phyloP scores from a whole-genome alignment of 2,888 invertebrate genomes.

The Polyommatus iphigenia region DNA sequence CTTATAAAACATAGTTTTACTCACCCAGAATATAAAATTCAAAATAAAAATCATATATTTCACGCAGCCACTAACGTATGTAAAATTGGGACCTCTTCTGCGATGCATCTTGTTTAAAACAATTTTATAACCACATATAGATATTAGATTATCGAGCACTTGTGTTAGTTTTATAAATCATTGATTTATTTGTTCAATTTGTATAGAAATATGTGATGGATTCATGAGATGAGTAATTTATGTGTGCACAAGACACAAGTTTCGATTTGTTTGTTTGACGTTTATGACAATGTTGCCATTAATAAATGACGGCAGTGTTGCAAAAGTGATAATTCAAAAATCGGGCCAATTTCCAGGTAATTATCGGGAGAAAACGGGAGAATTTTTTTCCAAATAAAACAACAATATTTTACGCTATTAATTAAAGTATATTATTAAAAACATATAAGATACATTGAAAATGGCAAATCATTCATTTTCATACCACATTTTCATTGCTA shows the following conservation, averaged over 20 bases:
- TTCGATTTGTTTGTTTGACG: slow-evolving; percentile 28
- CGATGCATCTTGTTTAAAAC: slow-evolving; percentile 76
- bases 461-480: no score
- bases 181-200: not conserved
- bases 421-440: no score
- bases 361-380: no score
- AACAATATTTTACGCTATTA: no score
- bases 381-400: no score
- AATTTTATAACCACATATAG: slow-evolving; percentile 20
- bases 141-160: slow-evolving; percentile 7
- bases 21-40: slow-evolving; percentile 95
- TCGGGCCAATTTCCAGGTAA: no score
- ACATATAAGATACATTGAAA: no score
- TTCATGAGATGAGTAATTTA: slow-evolving; percentile 15
- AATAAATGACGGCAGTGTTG: no score
- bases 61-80: slow-evolving; percentile 91
- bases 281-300: not conserved
- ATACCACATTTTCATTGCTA: no score
- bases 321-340: no score
- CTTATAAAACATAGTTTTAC: slow-evolving; percentile 51
- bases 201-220: not conserved
- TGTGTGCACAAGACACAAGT: not conserved
- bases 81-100: slow-evolving; percentile 85
- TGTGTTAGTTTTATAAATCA: not conserved
- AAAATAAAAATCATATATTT: slow-evolving; percentile 94